Base-by-base conservation (phyloP, 2,797 vertebrate genomes). In the Anguilla pacifica region DNA sequence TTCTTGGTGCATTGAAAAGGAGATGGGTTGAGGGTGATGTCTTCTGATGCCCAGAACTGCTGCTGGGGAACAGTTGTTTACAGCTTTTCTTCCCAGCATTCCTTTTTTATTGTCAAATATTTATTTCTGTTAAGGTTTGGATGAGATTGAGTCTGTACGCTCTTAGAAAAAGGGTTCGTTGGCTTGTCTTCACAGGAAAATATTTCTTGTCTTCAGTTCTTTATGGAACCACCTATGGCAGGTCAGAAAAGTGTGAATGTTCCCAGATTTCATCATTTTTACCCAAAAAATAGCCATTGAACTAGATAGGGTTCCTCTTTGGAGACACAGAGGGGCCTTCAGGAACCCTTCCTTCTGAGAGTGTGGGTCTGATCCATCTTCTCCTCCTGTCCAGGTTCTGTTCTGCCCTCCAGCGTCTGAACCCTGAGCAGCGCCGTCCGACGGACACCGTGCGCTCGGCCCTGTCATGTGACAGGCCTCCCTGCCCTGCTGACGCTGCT, bases 381-480 rank as follows among this genome's bases (percentile, higher is more conserved):
- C 53, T 84, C 91, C 84, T 89, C 86, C 92, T 88, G 87, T 89
- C 90, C 92, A 94, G 94, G 91, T 91, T 83, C 84, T 86, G 91
- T 88, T 93, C 88, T 90, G 90, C 90, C 88, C 81, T 86, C 91
- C 89, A 51, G 59, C n/a, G 93, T 91, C 92, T 90, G 91, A 92
- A 91, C 89, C 85, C 88, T 53, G 87, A 13, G 46, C n/a, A 84
- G 86, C 88, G 85, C 90, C 92, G 94, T 89, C 91, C 87, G 85
- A 89, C 89, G 90, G 89, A 92, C 89, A 92, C 86, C 87, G 87
- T 91, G 51, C 15, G 91, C 91, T 93, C 83, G 88, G 88, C 89
- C 79, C 91, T 93, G 94, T 92, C 93, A 95, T 95, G 94, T 95
- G 94, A 95, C 93, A 87, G 91, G 90, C 92, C 91, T 91, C 86